A percentile compares a stretch with the other conserved stretches of the same genome.
Evolutionary conservation across 2,113 vertebrate species (phyloP).

Genomic region (Bucco capensis): DNA sequence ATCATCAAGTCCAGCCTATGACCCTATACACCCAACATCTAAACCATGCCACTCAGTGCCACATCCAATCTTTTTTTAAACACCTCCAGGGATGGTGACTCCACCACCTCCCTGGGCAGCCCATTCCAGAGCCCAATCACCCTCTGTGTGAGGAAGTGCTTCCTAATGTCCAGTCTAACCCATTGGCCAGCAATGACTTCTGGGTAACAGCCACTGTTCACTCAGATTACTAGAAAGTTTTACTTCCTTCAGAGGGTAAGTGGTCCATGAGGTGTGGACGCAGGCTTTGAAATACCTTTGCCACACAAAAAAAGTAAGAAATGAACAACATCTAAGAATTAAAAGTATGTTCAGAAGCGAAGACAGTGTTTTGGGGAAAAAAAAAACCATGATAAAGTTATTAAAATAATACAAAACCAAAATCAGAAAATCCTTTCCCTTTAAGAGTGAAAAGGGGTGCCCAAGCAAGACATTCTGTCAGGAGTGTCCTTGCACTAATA

Average conservation of each 20-base stretch:
- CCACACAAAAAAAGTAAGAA: not conserved
- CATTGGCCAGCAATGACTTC: not conserved
- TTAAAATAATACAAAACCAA: slow-evolving; percentile 6
- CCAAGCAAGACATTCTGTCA: not conserved
- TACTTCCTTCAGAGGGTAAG: not conserved
- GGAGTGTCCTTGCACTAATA: slow-evolving; percentile 26
- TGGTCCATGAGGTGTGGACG: not conserved
- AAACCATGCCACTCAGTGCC: too few relatives aligned
- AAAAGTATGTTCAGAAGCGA: not conserved
- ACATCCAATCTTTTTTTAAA: too few relatives aligned
- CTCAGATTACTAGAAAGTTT: not conserved
- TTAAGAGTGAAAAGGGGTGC: not conserved
- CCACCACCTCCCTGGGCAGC: too few relatives aligned
- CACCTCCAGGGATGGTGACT: too few relatives aligned
- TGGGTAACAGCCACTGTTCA: not conserved
- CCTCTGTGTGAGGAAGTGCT: too few relatives aligned
- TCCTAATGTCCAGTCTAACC: too few relatives aligned
- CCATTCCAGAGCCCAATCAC: too few relatives aligned
- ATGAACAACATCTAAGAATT: not conserved
- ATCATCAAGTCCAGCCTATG: too few relatives aligned
- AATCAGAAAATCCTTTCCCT: not conserved
- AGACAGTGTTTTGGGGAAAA: not conserved
- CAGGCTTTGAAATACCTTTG: not conserved
- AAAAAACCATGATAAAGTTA: not conserved
- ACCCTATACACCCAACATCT: too few relatives aligned